These are phyloP conservation scores for Tringa solitaria DNA, from an alignment of 2,113 vertebrate genomes.

Conservation along the genomic window DNA sequence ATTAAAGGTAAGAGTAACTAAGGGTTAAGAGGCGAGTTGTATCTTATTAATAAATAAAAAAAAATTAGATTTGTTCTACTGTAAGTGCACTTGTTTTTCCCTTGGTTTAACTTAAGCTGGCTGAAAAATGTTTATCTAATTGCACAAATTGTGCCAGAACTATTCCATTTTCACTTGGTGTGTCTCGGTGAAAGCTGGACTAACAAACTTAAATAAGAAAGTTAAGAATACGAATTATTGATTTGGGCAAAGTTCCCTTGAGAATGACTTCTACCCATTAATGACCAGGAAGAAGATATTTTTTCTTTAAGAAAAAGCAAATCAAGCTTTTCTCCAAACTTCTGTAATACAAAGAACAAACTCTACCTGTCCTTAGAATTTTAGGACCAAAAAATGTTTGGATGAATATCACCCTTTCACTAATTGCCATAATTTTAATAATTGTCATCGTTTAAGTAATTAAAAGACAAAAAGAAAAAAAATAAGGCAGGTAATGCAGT, in stretches of 20 bases:
- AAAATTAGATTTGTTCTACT: not conserved
- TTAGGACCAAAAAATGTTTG: not conserved
- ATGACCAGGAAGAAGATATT: not conserved
- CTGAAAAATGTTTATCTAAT: not conserved
- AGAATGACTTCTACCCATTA: not conserved
- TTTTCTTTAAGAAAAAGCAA: not conserved
- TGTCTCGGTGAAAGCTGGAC: not conserved
- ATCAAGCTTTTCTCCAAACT: not conserved
- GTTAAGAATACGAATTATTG: not conserved
- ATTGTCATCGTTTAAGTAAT: not conserved
- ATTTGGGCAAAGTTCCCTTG: not conserved
- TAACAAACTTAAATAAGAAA: not conserved
- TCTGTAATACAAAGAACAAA: not conserved
- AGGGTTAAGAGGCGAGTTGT: not conserved
- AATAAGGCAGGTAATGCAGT: fast-evolving
- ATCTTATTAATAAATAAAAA: not conserved
- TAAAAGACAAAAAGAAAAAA: not conserved
- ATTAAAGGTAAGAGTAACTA: not conserved
- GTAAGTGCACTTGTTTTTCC: too few species aligned
- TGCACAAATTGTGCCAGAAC: not conserved
- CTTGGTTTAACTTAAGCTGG: not conserved
- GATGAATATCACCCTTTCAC: not conserved
- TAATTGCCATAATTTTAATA: not conserved
- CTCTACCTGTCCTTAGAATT: not conserved
- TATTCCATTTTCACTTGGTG: not conserved